Conservation (phyloP, 2,113 vertebrate species). For the Stercorarius parasiticus region DNA sequence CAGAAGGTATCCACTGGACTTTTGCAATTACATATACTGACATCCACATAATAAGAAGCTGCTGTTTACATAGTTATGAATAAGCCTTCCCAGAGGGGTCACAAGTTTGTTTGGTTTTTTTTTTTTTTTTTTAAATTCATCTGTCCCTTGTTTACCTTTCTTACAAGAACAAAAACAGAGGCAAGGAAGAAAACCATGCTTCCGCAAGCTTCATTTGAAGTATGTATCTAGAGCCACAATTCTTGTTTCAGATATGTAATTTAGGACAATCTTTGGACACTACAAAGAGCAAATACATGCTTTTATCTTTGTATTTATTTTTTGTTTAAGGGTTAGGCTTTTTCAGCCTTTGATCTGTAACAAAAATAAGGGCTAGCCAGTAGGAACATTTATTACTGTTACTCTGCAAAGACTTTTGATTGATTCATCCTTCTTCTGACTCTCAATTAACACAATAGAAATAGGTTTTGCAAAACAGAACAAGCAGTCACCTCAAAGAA, state of each 20-base stretch:
- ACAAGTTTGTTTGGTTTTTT: background rate
- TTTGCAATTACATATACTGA: background rate
- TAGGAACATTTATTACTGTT: background rate
- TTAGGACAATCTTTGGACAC: background rate
- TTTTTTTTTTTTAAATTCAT: background rate
- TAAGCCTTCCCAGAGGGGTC: background rate
- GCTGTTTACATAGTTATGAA: background rate
- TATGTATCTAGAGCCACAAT: background rate
- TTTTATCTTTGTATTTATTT: background rate
- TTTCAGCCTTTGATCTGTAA: constrained; percentile 18
- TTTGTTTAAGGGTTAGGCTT: background rate
- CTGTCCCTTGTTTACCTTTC: background rate
- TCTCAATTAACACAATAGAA: constrained; percentile 2
- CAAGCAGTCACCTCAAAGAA: background rate
- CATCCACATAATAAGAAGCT: background rate
- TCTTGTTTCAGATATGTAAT: background rate
- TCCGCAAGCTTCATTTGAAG: background rate
- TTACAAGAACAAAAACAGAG: background rate
- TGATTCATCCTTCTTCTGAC: constrained; percentile 14
- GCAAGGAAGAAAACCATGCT: background rate
- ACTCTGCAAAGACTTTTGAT: background rate
- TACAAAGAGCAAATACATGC: background rate
- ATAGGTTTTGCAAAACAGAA: background rate
- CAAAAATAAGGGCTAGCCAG: background rate
- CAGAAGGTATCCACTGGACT: background rate